Evolutionary conservation across 1,140 invertebrate genomes (phyloP).

Genomic region (Apis cerana): DNA sequence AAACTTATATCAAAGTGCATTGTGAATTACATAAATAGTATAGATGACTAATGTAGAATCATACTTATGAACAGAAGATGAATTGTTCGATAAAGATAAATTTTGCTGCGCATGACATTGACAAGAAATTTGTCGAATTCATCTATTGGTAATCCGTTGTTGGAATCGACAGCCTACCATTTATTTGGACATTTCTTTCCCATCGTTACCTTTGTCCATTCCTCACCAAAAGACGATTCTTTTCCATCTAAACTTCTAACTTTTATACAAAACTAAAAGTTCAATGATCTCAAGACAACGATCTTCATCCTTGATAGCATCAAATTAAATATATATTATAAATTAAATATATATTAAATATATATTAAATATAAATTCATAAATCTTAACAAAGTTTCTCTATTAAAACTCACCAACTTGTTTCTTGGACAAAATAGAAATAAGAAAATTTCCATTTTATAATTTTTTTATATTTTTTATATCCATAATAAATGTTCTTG

Average conservation of each 20-base stretch:
- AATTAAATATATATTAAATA: no score
- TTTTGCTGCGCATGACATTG: neutral
- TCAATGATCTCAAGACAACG: neutral
- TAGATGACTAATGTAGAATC: neutral
- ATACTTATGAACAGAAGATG: neutral
- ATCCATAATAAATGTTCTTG: neutral
- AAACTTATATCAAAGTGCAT: neutral
- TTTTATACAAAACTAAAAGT: neutral
- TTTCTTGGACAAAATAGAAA: neutral
- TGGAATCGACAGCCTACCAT: slow-evolving; percentile 12
- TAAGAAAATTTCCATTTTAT: neutral
- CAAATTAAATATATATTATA: neutral
- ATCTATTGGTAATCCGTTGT: neutral
- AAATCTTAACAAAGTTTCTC: slow-evolving; percentile 1
- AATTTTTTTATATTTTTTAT: no score
- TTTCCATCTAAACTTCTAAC: neutral
- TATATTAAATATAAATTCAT: neutral
- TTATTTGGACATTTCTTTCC: slow-evolving; percentile 20
- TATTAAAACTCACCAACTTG: neutral
- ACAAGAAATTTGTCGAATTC: slow-evolving; percentile 19
- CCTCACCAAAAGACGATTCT: neutral
- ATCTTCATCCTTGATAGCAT: neutral
- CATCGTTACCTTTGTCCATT: neutral
- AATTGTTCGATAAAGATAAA: slow-evolving; percentile 21
- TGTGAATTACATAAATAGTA: neutral